Percentiles rank a stretch among this genome's conserved stretches.
Evolutionary conservation across 1,140 invertebrate genomes (phyloP).

Genomic region (Paracyclopina nana): DNA sequence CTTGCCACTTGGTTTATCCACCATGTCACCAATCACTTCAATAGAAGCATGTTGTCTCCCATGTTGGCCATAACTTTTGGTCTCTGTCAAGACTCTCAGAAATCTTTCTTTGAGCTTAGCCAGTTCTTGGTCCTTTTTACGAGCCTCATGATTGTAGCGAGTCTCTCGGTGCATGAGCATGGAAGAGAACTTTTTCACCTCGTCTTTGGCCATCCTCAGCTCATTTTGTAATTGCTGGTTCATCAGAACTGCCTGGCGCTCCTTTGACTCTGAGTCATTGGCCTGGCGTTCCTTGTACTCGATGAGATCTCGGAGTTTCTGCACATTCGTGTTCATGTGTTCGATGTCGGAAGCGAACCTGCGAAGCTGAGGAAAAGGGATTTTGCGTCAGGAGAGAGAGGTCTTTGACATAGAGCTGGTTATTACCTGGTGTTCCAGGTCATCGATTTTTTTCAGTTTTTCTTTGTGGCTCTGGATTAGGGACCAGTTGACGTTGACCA

Average conservation of each 20-base stretch:
- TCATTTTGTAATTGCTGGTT: not conserved
- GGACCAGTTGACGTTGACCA: not conserved
- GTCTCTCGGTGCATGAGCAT: slow-evolving; percentile 8
- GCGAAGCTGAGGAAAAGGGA: too few species aligned
- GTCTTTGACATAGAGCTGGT: not conserved
- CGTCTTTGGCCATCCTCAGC: not conserved
- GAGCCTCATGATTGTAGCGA: slow-evolving; percentile 9
- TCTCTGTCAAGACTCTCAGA: slow-evolving; percentile 3
- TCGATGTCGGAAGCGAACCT: not conserved
- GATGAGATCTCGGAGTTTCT: not conserved
- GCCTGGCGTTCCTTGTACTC: not conserved
- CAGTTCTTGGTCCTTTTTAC: slow-evolving; percentile 4
- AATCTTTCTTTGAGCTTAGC: slow-evolving; percentile 7
- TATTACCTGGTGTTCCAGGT: not conserved
- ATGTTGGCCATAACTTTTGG: too few species aligned
- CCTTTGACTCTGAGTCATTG: not conserved
- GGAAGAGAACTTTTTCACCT: not conserved
- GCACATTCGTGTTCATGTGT: not conserved
- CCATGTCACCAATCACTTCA: not conserved
- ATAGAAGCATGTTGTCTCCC: not conserved
- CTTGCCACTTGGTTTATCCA: slow-evolving; percentile 2
- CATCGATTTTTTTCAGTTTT: not conserved
- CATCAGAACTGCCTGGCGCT: not conserved
- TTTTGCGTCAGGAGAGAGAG: not conserved
- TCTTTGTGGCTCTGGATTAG: not conserved